phyloP scores from a whole-genome alignment of 2,797 vertebrate species.

The Eidolon dupreanum region DNA sequence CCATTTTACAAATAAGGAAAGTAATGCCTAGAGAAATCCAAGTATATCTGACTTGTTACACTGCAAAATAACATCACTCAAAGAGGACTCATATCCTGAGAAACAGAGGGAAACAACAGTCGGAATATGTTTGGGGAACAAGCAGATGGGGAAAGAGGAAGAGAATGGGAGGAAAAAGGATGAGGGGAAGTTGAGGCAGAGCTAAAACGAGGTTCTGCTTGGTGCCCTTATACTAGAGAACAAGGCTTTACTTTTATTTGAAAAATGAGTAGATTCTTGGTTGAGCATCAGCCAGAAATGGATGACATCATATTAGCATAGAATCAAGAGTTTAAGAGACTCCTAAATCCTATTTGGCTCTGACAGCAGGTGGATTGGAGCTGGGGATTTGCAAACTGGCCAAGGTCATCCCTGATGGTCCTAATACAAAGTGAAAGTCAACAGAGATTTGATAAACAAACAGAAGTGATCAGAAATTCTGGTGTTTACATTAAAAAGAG shows the following conservation, averaged over 20 bases:
- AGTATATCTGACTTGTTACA: not conserved
- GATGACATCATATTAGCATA: slow-evolving; percentile 47
- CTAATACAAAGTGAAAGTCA: slow-evolving; percentile 58
- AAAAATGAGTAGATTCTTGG: slow-evolving; percentile 8
- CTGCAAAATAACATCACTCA: not conserved
- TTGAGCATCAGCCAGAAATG: slow-evolving; percentile 25
- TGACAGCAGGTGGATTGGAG: slow-evolving; percentile 45
- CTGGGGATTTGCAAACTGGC: slow-evolving; percentile 53
- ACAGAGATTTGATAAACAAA: slow-evolving; percentile 66
- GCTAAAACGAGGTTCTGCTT: not conserved
- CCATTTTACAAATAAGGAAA: slow-evolving; percentile 1
- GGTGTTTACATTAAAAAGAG: slow-evolving; percentile 43
- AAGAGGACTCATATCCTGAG: not conserved
- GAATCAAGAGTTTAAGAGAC: slow-evolving; percentile 37
- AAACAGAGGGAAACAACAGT: not conserved
- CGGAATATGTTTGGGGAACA: not conserved
- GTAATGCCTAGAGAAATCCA: not conserved
- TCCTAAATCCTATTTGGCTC: slow-evolving; percentile 67
- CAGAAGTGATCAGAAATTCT: slow-evolving; percentile 52
- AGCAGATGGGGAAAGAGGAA: not conserved
- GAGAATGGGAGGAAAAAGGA: not conserved
- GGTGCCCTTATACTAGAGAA: slow-evolving; percentile 25
- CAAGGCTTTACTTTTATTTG: slow-evolving; percentile 36
- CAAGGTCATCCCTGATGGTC: slow-evolving; percentile 49
- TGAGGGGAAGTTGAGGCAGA: not conserved